Conservation (phyloP, 2,888 invertebrate genomes). For the Lasioglossum pauxillum region DNA sequence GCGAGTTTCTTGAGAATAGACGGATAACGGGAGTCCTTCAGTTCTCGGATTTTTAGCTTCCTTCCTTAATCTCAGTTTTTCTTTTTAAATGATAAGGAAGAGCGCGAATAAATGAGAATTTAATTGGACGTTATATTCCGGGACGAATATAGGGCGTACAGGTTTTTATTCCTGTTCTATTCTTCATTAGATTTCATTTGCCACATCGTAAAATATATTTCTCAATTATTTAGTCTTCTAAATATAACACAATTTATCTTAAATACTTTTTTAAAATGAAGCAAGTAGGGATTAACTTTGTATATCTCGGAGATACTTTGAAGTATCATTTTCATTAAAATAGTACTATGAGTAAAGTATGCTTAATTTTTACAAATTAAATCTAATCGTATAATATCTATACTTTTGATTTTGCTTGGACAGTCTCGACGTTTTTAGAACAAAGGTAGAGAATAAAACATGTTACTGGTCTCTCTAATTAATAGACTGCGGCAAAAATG, state of each 20-base stretch:
- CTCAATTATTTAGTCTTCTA: background rate
- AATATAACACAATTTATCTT: background rate
- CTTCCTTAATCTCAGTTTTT: background rate
- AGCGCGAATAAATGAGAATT: background rate
- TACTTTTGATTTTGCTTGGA: background rate
- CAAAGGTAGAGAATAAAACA: background rate
- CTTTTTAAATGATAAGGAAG: background rate
- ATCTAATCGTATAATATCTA: background rate
- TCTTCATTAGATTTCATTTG: background rate
- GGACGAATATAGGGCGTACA: background rate
- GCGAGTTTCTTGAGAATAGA: constrained; percentile 7
- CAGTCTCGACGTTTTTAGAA: background rate
- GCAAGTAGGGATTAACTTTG: background rate
- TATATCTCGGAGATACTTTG: background rate
- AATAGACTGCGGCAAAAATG: too few relatives aligned
- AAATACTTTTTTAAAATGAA: background rate
- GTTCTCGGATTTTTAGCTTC: background rate
- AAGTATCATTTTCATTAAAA: background rate
- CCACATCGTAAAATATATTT: background rate
- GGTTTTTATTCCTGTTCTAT: background rate
- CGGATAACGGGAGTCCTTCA: background rate
- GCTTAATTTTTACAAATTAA: background rate
- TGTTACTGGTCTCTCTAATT: background rate
- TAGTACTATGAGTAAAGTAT: background rate
- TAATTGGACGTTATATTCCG: background rate